phyloP scores from a whole-genome alignment of 2,888 invertebrate genomes.

The Biston betularia region DNA sequence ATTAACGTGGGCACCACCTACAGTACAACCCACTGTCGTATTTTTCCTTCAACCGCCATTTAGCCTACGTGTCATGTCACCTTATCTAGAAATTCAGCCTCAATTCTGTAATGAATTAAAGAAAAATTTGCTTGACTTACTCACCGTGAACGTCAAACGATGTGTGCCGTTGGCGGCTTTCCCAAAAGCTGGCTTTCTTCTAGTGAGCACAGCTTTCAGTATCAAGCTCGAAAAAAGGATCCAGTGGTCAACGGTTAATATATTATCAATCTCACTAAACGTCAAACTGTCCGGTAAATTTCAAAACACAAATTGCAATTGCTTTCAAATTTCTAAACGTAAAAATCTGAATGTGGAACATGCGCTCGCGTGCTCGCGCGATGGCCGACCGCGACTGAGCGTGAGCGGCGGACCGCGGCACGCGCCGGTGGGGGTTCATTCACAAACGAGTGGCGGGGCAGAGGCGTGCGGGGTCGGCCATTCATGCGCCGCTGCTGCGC shows the following conservation, averaged over 20 bases:
- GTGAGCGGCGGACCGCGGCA: constrained; percentile 71
- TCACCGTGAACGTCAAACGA: constrained; percentile 75
- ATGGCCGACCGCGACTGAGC: constrained; percentile 79
- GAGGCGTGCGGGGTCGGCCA: constrained; percentile 69
- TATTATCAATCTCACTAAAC: constrained; percentile 53
- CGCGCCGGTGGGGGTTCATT: constrained; percentile 84
- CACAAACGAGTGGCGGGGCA: constrained; percentile 80
- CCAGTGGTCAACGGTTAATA: constrained; percentile 50
- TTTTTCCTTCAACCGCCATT: constrained; percentile 65
- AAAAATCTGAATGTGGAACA: constrained; percentile 62
- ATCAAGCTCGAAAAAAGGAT: constrained; percentile 55
- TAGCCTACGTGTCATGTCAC: constrained; percentile 81
- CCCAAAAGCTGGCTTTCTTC: constrained; percentile 62
- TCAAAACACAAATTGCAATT: constrained; percentile 63
- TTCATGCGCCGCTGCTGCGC: constrained; percentile 65
- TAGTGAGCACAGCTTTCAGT: constrained; percentile 35
- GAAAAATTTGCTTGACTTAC: constrained; percentile 69
- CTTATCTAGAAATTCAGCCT: constrained; percentile 62
- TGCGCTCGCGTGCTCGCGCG: constrained; percentile 79
- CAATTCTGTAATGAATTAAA: constrained; percentile 52
- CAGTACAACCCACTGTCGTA: constrained; percentile 75
- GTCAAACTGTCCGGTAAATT: constrained; percentile 58
- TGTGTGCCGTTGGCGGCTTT: constrained; percentile 68
- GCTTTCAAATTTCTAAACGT: constrained; percentile 74
- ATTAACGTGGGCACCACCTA: constrained; percentile 83